phyloP scores from a whole-genome alignment of 2,888 invertebrate species.

The Zygothrica quintamaculata region DNA sequence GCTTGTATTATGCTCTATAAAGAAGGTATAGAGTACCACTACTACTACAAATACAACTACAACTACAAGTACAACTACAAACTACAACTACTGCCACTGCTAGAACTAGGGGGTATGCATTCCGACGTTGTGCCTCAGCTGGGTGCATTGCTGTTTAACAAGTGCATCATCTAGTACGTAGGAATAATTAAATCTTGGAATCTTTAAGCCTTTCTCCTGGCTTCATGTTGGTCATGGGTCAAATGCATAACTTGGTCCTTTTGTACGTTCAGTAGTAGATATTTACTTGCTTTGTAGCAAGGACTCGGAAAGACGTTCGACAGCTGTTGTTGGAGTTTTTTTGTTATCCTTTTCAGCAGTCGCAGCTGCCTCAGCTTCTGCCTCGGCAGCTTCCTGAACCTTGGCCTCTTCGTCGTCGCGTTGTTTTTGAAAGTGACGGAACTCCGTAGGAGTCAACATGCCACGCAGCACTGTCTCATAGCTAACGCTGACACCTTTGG shows the following conservation, averaged over 20 bases:
- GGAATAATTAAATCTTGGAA: not conserved
- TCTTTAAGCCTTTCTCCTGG: not conserved
- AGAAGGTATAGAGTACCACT: constrained; percentile 2
- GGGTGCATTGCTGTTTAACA: constrained; percentile 58
- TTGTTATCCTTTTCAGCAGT: constrained; percentile 47
- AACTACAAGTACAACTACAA: constrained; percentile 19
- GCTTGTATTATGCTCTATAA: constrained; percentile 23
- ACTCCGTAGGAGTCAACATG: constrained; percentile 90
- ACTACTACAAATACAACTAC: constrained; percentile 23
- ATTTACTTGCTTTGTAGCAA: constrained; percentile 67
- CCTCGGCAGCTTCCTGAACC: constrained; percentile 73
- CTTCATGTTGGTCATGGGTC: constrained; percentile 26
- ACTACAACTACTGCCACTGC: constrained; percentile 11
- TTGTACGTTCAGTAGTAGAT: not conserved
- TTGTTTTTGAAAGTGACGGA: constrained; percentile 87
- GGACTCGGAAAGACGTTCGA: constrained; percentile 76
- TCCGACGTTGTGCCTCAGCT: constrained; percentile 53
- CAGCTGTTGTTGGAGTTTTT: constrained; percentile 61
- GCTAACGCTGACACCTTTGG: constrained; percentile 88
- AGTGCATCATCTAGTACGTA: constrained; percentile 39
- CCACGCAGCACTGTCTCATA: constrained; percentile 89
- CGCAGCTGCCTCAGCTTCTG: constrained; percentile 52
- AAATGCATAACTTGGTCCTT: constrained; percentile 58
- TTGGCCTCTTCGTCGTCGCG: constrained; percentile 82
- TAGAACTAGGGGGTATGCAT: constrained; percentile 46